Base-by-base conservation (phyloP, 2,113 vertebrate genomes). In the Piaya cayana region DNA sequence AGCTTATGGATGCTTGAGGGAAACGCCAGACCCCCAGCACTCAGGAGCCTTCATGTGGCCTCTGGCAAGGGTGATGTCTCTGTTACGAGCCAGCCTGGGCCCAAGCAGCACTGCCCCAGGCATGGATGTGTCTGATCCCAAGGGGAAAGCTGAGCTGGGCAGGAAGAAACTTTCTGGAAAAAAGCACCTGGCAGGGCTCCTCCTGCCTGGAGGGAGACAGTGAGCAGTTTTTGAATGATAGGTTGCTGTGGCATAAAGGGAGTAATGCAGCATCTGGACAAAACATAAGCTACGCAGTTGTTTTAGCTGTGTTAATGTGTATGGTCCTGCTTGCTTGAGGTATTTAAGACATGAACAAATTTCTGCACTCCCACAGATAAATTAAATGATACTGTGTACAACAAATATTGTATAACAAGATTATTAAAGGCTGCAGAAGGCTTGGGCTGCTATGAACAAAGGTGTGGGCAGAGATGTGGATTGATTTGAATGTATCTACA, bases 401-500 rank as follows among this genome's bases (percentile, higher is more conserved):
- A 32, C 39, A 86, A 90, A 91, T 86, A 89, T 53, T 60, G 45
- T 85, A 65, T 86, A 96, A 93, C 53, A 87, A 84, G 60, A 32
- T 89, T 94, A 49, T 92, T 86, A 88, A 88, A 92, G 47, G 18
- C 86, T 88, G 39, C 14, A 84, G 76, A 84, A 82, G 25, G 15
- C 65, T 79, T 84, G 36, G 65, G 30, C 68, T 93, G 56, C 81
- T 68, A 11, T 81, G 52, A 95, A 60, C 83, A 82, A 84, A 86
- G 80, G 30, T 90, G 88, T 91, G 88, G 92, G 83, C 49, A 89
- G 90, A 91, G 63, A 56, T 72, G 81, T 53, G 67, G 74, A 71
- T 72, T 70, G 74, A 84, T 76, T 79, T 89, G 45, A 81, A 79
- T 86, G 9, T 39, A 64, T n/a, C 52, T 93, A 32, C 26, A 3